Percentiles rank a stretch among this genome's conserved stretches.
Evolutionary conservation across 2,888 invertebrate genomes (phyloP).

Genomic region (Thyatira batis): DNA sequence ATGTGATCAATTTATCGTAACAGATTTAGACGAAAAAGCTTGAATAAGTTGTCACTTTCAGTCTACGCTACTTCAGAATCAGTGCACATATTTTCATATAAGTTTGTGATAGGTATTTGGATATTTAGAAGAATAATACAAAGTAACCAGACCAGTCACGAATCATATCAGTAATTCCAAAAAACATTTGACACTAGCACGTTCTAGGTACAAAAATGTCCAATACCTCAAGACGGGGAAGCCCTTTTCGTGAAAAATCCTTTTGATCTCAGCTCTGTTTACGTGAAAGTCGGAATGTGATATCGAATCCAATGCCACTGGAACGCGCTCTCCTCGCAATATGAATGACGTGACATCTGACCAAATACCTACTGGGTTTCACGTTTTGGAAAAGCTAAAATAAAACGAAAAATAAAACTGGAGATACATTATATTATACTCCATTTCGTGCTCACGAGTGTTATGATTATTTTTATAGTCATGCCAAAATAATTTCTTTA

Average conservation of each 20-base stretch:
- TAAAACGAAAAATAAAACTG: background rate
- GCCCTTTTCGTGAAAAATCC: slow-evolving; percentile 2
- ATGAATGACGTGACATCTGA: slow-evolving; percentile 12
- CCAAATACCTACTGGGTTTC: slow-evolving; percentile 7
- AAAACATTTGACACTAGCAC: background rate
- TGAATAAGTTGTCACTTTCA: too few species aligned
- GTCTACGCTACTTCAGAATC: too few species aligned
- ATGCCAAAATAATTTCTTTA: too few species aligned
- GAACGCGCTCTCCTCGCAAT: slow-evolving; percentile 9
- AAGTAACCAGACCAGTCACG: too few species aligned
- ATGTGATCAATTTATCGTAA: background rate
- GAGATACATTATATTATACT: background rate
- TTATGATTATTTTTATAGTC: too few species aligned
- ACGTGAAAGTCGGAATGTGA: slow-evolving; percentile 10
- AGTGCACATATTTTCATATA: too few species aligned
- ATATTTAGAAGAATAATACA: too few species aligned
- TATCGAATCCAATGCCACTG: slow-evolving; percentile 9
- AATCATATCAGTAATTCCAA: too few species aligned
- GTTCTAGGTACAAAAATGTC: background rate
- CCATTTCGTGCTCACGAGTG: too few species aligned
- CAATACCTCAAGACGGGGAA: background rate
- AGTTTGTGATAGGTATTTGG: too few species aligned
- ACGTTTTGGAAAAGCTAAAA: background rate
- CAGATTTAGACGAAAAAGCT: background rate
- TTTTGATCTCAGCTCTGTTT: slow-evolving; percentile 14